These are phyloP conservation scores for Lontra canadensis DNA, from an alignment of 2,113 vertebrate genomes.

Conservation along the genomic window DNA sequence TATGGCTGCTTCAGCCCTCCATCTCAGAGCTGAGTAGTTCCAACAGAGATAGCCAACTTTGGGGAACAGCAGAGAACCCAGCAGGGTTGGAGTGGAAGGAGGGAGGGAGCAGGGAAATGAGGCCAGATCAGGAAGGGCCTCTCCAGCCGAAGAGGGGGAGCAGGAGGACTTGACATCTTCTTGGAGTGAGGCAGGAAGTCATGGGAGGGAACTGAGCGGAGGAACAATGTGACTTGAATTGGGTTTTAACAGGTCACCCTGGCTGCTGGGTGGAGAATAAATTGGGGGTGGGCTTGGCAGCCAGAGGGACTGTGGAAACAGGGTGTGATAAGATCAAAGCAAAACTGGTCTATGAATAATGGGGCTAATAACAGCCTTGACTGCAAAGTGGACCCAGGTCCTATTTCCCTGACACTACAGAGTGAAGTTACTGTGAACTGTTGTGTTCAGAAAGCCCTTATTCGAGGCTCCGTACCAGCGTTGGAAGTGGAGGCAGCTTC, in stretches of 20 bases:
- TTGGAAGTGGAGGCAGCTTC: not conserved
- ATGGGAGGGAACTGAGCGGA: not conserved
- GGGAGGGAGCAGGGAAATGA: not conserved
- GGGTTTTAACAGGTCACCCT: not conserved
- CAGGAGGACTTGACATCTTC: not conserved
- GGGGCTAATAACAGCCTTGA: not conserved
- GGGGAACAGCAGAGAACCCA: not conserved
- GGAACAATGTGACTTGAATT: not conserved
- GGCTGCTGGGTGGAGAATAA: not conserved
- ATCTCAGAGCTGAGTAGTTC: not conserved
- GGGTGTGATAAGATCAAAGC: not conserved
- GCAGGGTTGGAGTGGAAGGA: not conserved
- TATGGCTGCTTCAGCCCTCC: not conserved
- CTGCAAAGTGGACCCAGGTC: not conserved
- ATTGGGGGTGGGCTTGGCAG: not conserved
- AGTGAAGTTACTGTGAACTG: not conserved
- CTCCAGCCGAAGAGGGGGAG: not conserved
- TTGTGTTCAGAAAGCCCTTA: not conserved
- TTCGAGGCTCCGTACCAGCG: not conserved
- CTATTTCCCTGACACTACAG: not conserved
- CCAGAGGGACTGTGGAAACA: not conserved
- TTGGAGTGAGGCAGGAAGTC: not conserved
- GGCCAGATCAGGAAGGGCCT: not conserved
- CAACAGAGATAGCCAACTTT: not conserved
- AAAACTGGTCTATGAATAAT: not conserved